Percentiles rank a stretch among this genome's conserved stretches.
phyloP scores from a whole-genome alignment of 1,140 invertebrate genomes.

The Acyrthosiphon pisum region DNA sequence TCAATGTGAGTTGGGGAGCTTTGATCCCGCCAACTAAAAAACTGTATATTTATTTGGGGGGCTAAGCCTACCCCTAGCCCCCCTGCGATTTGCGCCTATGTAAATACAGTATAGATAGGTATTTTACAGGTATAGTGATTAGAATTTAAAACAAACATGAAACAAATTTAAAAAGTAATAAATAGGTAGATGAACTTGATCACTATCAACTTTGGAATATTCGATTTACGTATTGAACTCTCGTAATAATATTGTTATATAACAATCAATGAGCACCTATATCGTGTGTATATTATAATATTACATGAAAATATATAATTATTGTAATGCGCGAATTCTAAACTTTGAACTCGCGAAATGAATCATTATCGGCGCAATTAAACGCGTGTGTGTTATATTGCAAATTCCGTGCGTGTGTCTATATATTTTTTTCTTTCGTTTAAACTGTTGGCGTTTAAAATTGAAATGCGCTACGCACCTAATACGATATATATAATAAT shows the following conservation, averaged over 20 bases:
- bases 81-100: no score
- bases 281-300: not conserved
- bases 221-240: not conserved
- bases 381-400: not conserved
- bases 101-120: no score
- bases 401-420: not conserved
- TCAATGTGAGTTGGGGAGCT: no score
- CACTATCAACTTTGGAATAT: no score
- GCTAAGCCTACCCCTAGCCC: no score
- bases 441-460: not conserved
- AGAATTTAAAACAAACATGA: no score
- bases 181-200: not conserved
- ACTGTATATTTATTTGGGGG: no score
- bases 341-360: not conserved
- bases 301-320: not conserved
- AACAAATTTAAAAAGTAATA: no score
- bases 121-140: no score
- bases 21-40: no score
- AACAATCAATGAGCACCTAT: not conserved
- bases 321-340: not conserved
- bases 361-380: not conserved
- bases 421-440: not conserved
- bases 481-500: not conserved
- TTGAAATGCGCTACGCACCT: not conserved
- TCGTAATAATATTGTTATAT: not conserved